These are phyloP conservation scores for Sciurus vulgaris DNA, from an alignment of 2,797 vertebrate genomes.

Conservation along the genomic window DNA sequence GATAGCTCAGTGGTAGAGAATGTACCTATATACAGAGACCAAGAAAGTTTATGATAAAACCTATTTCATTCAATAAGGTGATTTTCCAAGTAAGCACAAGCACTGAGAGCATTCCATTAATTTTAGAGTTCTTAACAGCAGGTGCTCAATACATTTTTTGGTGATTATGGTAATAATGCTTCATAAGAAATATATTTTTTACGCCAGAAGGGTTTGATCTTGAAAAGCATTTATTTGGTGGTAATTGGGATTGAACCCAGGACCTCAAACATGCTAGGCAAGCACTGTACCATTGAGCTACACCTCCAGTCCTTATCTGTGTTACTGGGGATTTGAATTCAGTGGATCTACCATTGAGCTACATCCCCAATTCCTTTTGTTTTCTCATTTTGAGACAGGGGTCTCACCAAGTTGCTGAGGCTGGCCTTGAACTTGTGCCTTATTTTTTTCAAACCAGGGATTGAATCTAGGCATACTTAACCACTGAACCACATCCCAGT, in stretches of 20 bases:
- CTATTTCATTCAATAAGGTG: constrained; percentile 2
- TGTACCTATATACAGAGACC: too few species aligned
- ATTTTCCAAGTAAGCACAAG: not conserved
- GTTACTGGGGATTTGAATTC: too few species aligned
- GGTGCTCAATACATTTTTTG: constrained; percentile 22
- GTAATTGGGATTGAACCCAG: not conserved
- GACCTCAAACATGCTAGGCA: not conserved
- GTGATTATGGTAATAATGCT: not conserved
- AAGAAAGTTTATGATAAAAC: constrained; percentile 39
- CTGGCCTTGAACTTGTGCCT: too few species aligned
- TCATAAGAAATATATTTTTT: not conserved
- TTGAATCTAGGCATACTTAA: too few species aligned
- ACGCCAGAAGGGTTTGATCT: not conserved
- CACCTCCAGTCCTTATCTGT: too few species aligned
- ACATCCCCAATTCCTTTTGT: too few species aligned
- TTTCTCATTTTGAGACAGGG: too few species aligned
- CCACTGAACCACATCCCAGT: too few species aligned
- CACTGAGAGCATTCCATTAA: too few species aligned
- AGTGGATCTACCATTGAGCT: too few species aligned
- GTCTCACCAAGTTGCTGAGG: too few species aligned
- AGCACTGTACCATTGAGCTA: not conserved
- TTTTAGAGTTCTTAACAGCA: not conserved
- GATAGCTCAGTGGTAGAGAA: not conserved
- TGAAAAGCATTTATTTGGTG: not conserved
- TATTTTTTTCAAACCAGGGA: too few species aligned